Base-by-base conservation (phyloP, 2,113 vertebrate genomes). In the Triplophysa rosa region DNA sequence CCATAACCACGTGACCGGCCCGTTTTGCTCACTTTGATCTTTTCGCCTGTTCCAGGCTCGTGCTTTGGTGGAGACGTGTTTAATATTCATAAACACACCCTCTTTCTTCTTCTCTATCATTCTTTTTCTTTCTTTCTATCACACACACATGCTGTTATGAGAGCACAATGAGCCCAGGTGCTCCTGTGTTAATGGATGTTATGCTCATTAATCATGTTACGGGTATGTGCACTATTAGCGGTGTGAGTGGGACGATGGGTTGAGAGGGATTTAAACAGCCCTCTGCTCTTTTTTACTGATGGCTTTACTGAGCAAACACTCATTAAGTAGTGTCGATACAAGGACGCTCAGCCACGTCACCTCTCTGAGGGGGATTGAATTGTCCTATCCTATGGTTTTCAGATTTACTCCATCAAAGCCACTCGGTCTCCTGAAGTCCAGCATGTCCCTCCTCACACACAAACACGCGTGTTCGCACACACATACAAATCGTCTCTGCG, bases 221-320 rank as follows among this genome's bases (percentile, higher is more conserved):
- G 70, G 67, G 73, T 61, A 49, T 58, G 33, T 67, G 79, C 77
- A 78, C 67, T 78, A 81, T 81, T 81, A 81, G 69, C 47, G n/a
- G 23, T 65, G 6, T 65, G 62, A 78, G 70, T 75, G 80, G 61
- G 67, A 72, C 21, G 70, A 71, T 33, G 42, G 67, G 64, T 66
- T 79, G 69, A 79, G 80, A 79, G 75, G 68, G 59, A 76, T 77
- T 75, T 78, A 79, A 75, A 78, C 83, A 82, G 80, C 76, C 70
- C 70, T 62, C 76, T 84, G 65, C 64, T 78, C 70, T 84, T 80
- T 37, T 80, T 78, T 81, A 72, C 58, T 70, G 59, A 74, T 70
- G 79, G 76, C 77, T 76, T 79, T 76, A 45, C 65, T 69, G 33
- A 81, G 79, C 68, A 81, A 84, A 84, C 82, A 73, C 61, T 54